Evolutionary conservation across 2,888 invertebrate genomes (phyloP).

Genomic region (Fragum whitleyi): DNA sequence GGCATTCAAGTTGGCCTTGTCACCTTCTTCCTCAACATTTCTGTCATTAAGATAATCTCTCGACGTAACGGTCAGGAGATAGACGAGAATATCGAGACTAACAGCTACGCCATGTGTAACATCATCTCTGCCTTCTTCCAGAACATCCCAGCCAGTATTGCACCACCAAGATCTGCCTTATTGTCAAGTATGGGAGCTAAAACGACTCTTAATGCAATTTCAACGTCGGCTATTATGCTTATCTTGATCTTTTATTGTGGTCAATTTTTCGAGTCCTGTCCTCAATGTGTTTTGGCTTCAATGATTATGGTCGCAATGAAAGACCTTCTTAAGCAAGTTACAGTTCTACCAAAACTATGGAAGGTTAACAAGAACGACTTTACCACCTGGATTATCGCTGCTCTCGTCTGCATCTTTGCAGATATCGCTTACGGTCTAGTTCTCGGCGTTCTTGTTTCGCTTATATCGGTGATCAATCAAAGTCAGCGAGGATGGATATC

Average conservation of each 20-base stretch:
- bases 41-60: constrained; percentile 81
- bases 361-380: constrained; percentile 91
- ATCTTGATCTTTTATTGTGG: constrained; percentile 76
- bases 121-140: constrained; percentile 82
- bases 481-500: constrained; percentile 77
- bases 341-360: constrained; percentile 90
- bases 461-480: constrained; percentile 77
- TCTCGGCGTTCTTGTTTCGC: constrained; percentile 75
- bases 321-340: constrained; percentile 88
- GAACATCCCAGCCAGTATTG: constrained; percentile 84
- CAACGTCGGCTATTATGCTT: constrained; percentile 77
- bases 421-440: constrained; percentile 80
- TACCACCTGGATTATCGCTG: constrained; percentile 80
- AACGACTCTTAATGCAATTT: constrained; percentile 70
- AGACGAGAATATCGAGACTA: constrained; percentile 83
- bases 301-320: constrained; percentile 86
- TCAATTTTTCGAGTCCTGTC: constrained; percentile 78
- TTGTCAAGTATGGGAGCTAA: constrained; percentile 77
- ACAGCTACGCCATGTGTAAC: constrained; percentile 83
- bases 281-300: constrained; percentile 83
- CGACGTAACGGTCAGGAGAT: constrained; percentile 81
- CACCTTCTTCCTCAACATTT: constrained; percentile 67
- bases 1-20: constrained; percentile 72
- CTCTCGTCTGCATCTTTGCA: constrained; percentile 72
- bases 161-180: constrained; percentile 77